Evolutionary conservation across 23 tunicate genomes (phyloP).

Genomic region (Trididemnum miniatum): DNA sequence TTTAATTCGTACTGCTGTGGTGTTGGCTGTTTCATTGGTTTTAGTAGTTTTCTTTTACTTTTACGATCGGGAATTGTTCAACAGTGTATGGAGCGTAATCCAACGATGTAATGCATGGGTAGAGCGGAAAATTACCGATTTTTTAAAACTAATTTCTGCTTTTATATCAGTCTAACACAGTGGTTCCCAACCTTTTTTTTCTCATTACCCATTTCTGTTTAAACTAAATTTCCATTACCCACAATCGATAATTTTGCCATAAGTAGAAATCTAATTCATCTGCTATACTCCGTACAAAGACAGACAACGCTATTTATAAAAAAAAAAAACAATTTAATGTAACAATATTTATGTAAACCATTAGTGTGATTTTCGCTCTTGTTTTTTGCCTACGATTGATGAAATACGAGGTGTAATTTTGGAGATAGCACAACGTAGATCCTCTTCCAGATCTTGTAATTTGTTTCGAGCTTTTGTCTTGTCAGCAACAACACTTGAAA

Average conservation of each 20-base stretch:
- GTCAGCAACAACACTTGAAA: conserved; percentile 33
- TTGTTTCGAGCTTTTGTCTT: conserved; percentile 53
- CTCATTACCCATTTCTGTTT: conserved; percentile 11
- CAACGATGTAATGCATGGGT: no score
- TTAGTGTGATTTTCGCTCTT: conserved; percentile 8
- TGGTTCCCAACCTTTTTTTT: conserved; percentile 22
- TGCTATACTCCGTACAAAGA: not conserved
- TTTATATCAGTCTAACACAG: no score
- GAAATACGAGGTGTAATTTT: conserved; percentile 32
- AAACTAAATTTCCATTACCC: conserved; percentile 22
- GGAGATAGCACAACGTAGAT: conserved; percentile 26
- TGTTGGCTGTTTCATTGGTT: no score
- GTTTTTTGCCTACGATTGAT: conserved; percentile 38
- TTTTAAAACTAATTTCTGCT: no score
- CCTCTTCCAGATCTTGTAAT: conserved; percentile 11
- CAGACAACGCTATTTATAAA: no score
- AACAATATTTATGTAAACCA: not conserved
- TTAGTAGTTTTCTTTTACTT: no score
- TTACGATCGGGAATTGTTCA: no score
- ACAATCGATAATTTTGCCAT: not conserved
- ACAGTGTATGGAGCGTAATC: no score
- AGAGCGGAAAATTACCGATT: no score
- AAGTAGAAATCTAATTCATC: not conserved
- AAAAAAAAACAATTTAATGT: not conserved
- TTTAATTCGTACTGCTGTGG: no score